Conservation (phyloP, 1,140 invertebrate species). For the Plectrocnemia conspersa region DNA sequence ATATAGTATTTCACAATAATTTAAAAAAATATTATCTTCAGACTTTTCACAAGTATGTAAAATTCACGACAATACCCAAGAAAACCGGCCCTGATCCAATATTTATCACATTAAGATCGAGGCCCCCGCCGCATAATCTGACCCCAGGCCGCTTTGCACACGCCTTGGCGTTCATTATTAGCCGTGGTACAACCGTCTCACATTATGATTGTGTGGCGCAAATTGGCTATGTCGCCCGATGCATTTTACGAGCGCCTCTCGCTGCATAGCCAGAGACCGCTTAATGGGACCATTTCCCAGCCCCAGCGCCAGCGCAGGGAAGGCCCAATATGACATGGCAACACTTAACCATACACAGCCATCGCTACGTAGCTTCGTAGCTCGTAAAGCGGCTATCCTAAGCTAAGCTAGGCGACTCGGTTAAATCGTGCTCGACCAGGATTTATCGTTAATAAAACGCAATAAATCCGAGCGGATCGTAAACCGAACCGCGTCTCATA, state of each 20-base stretch:
- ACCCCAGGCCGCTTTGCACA: no score
- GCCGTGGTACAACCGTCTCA: constrained; percentile 1
- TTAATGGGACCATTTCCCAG: constrained; percentile 11
- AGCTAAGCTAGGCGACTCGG: constrained; percentile 1
- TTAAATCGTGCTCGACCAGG: constrained; percentile 8
- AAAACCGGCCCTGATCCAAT: neutral
- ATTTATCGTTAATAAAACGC: constrained; percentile 19
- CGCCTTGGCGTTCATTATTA: constrained; percentile 14
- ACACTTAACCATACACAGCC: no score
- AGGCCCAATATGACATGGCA: no score
- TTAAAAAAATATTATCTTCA: no score
- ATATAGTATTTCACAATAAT: no score
- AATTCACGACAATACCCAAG: neutral
- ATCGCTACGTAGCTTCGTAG: neutral
- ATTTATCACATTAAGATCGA: neutral
- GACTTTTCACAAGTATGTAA: no score
- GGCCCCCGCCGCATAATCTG: no score
- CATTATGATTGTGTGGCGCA: constrained; percentile 23
- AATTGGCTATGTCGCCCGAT: constrained; percentile 25
- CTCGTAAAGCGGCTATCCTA: constrained; percentile 11
- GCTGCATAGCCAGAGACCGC: constrained; percentile 10
- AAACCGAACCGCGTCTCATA: constrained; percentile 2
- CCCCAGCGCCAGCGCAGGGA: neutral
- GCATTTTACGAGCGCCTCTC: constrained; percentile 14
- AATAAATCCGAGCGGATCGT: constrained; percentile 9